phyloP scores from a whole-genome alignment of 2,113 vertebrate genomes.

The Lagopus muta region DNA sequence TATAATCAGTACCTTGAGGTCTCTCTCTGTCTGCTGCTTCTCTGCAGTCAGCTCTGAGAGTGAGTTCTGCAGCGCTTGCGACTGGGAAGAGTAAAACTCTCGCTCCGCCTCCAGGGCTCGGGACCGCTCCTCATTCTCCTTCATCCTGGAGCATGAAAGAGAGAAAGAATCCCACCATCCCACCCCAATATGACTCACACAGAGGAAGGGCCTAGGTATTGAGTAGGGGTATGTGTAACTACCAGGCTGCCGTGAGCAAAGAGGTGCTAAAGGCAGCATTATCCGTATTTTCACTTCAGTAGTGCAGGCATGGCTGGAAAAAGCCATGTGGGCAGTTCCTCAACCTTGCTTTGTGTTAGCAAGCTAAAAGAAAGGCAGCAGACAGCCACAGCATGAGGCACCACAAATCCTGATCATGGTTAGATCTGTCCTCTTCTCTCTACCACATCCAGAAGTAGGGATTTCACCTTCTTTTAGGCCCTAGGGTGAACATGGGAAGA shows the following conservation, averaged over 20 bases:
- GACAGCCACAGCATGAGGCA: background rate
- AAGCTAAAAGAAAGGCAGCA: background rate
- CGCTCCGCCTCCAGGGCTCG: constrained; percentile 89
- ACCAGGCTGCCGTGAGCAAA: background rate
- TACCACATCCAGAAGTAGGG: background rate
- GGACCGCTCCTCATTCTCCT: constrained; percentile 87
- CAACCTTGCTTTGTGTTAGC: background rate
- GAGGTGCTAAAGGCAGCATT: accelerated
- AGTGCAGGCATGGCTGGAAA: background rate
- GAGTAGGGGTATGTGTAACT: background rate
- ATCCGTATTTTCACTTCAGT: background rate
- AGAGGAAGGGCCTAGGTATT: background rate
- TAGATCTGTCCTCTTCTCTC: background rate
- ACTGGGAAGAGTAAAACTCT: constrained; percentile 92
- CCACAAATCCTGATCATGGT: background rate
- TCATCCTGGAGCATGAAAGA: constrained; percentile 79
- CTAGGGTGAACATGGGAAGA: background rate
- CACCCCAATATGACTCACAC: background rate
- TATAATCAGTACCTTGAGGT: constrained; percentile 88
- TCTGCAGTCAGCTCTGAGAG: constrained; percentile 90
- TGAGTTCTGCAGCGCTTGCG: constrained; percentile 89
- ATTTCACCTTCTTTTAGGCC: background rate
- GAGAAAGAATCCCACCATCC: background rate
- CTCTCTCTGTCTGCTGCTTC: constrained; percentile 92
- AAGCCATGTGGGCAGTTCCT: background rate